Evolutionary conservation across 2,797 vertebrate species (phyloP), one percentile per base, ranked within the genome.

Genomic region (Podarcis lilfordi): DNA sequence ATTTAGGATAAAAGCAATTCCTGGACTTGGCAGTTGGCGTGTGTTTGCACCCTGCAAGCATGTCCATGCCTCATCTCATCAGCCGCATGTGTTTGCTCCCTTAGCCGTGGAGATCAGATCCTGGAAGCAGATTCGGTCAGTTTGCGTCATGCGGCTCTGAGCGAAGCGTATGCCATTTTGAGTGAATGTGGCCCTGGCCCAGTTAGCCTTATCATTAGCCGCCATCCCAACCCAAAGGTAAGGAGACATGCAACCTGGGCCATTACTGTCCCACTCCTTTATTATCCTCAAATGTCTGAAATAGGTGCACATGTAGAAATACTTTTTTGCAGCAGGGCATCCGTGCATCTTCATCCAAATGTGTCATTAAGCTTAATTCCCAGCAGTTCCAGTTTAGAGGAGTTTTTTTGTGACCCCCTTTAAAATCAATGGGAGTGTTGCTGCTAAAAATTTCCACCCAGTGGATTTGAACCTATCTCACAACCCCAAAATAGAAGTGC

Each of bases 161-260:
- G 98, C 3, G 98, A 99, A 95, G 98, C 98, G 29, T 99, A 99
- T 0, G 97, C 98, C 86, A 98, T 99, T 95, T 96, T 99, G 90
- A 99, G 98, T 10, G 98, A 99, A 90, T 99, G 98, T 84, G 98
- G 98, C 29, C 98, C 99, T 0, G 99, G 99, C 84, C 98, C 98
- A 0, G 98, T 99, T 68, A 98, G 98, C 93, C 98, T 99, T 4
- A 99, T 99, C 85, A 98, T 99, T 72, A 98, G 98, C 93, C 96
- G 99, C 40, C 98, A 99, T 95, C 98, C 98, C 29, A 98, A 99
- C 90, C 98, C 98, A 43, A 99, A 99, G 97, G 98, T 98, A 90
- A 97, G 95, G 72, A 68, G 7, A 74, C 79, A 2, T 32, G 29
- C 15, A 76, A 8, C 37, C 19, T 43, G 10, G 59, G 10, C 32